Evolutionary conservation across 2,888 invertebrate genomes (phyloP).

Genomic region (Drosophila yooni): DNA sequence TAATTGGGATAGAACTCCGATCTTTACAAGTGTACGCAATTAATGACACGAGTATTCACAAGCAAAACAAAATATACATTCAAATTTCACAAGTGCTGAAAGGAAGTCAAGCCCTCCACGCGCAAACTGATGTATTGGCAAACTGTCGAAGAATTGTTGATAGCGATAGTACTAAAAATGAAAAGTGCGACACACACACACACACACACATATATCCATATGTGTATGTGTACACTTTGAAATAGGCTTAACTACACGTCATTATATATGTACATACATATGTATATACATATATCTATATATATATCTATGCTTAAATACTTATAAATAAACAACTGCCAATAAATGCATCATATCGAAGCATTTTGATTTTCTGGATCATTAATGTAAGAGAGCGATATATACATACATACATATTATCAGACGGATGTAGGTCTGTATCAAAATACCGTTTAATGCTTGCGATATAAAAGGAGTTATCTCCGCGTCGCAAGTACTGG

Average conservation of each 20-base stretch:
- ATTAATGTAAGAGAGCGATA: slow-evolving; percentile 33
- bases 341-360: slow-evolving; percentile 32
- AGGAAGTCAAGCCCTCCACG: slow-evolving; percentile 70
- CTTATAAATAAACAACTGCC: slow-evolving; percentile 30
- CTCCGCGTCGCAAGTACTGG: background rate
- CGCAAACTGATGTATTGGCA: slow-evolving; percentile 80
- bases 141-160: slow-evolving; percentile 81
- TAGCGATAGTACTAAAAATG: slow-evolving; percentile 65
- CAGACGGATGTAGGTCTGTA: background rate
- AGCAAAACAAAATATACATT: slow-evolving; percentile 6
- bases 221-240: slow-evolving; percentile 5
- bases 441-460: slow-evolving; percentile 17
- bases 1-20: background rate
- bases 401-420: slow-evolving; percentile 1
- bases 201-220: background rate
- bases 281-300: slow-evolving; percentile 10
- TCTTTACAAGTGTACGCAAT: slow-evolving; percentile 8
- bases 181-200: slow-evolving; percentile 17
- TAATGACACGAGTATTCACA: background rate
- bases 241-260: slow-evolving; percentile 17
- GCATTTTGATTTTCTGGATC: slow-evolving; percentile 17
- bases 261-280: background rate
- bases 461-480: background rate
- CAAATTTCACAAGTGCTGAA: slow-evolving; percentile 11
- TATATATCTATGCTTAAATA: slow-evolving; percentile 21